Percentiles rank a stretch among this genome's conserved stretches.
Evolutionary conservation across 35 echinoderm and acorn worm species (phyloP).

Genomic region (Lytechinus pictus): DNA sequence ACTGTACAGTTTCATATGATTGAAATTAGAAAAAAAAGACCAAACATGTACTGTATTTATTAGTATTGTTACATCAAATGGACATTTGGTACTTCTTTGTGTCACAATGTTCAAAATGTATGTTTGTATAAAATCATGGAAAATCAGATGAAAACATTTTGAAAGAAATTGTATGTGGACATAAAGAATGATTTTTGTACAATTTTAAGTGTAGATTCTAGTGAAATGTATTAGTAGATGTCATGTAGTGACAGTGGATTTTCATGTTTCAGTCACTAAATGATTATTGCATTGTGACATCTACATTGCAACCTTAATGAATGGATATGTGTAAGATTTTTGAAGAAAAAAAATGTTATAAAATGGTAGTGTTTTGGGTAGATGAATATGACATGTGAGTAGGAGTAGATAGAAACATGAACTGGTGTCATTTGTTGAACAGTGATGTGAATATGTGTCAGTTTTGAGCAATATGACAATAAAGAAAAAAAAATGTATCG

Average conservation of each 20-base stretch:
- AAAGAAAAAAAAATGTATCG: constrained; percentile 27
- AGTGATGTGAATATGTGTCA: constrained; percentile 53
- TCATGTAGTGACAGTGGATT: not conserved
- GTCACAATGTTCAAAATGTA: constrained; percentile 42
- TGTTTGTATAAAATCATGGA: constrained; percentile 51
- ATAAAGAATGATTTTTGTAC: constrained; percentile 47
- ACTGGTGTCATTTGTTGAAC: constrained; percentile 49
- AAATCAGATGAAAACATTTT: constrained; percentile 39
- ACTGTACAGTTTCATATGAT: constrained; percentile 47
- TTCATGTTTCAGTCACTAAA: not conserved
- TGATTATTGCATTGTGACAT: not conserved
- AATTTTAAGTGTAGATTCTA: not conserved
- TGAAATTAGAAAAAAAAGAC: not conserved
- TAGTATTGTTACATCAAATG: constrained; percentile 28
- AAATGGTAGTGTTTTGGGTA: constrained; percentile 39
- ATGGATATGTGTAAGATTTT: constrained; percentile 12
- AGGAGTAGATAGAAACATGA: constrained; percentile 42
- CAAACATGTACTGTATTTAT: constrained; percentile 57
- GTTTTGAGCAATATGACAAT: constrained; percentile 50
- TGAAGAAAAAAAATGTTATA: constrained; percentile 10
- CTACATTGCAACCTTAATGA: not conserved
- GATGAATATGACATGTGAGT: constrained; percentile 34
- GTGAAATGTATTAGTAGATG: not conserved
- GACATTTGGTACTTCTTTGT: constrained; percentile 36
- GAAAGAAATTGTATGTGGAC: constrained; percentile 37